Evolutionary conservation across 2,113 vertebrate species (phyloP).

Genomic region (Sinocyclocheilus rhinocerous): DNA sequence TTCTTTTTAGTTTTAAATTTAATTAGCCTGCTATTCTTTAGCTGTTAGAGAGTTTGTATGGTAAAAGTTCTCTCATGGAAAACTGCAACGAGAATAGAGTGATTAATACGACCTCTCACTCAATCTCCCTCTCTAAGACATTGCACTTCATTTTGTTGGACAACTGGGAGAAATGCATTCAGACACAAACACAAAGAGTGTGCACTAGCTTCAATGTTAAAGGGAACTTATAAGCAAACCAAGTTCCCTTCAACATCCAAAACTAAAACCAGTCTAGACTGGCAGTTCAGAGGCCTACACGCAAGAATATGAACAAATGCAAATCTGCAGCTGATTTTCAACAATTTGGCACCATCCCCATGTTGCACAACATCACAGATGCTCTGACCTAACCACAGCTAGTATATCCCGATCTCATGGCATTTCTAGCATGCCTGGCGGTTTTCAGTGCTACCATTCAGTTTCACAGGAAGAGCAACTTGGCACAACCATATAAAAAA

Average conservation of each 20-base stretch:
- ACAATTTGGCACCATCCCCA: constrained; percentile 23
- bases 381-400: not conserved
- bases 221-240: not conserved
- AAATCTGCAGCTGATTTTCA: constrained; percentile 10
- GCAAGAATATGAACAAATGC: not conserved
- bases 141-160: not conserved
- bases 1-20: not conserved
- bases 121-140: not conserved
- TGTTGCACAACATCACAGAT: constrained; percentile 10
- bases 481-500: not conserved
- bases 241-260: no score
- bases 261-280: no score
- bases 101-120: no score
- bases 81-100: not conserved
- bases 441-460: not conserved
- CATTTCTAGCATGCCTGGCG: constrained; percentile 15
- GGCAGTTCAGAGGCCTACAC: no score
- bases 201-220: not conserved
- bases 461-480: not conserved
- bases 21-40: not conserved
- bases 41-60: not conserved
- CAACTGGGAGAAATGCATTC: not conserved
- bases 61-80: not conserved
- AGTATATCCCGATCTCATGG: constrained; percentile 14
- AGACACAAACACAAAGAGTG: not conserved